Evolutionary conservation across 2,113 vertebrate species (phyloP).

Genomic region (Phrynosoma platyrhinos): DNA sequence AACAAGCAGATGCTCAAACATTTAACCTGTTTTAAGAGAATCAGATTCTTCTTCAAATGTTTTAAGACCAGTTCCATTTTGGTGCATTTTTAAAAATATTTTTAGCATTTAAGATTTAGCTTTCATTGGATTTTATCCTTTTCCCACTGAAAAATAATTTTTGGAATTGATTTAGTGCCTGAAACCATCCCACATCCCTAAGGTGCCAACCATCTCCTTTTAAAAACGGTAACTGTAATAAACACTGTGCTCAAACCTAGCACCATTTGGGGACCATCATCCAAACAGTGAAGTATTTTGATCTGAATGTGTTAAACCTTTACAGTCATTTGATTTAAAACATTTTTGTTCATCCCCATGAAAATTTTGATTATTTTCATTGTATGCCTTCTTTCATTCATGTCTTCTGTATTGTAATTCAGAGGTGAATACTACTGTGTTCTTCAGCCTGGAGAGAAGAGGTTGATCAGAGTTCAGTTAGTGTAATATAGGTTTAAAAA

Average conservation of each 20-base stretch:
- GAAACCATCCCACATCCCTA: background rate
- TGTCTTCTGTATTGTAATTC: constrained; percentile 43
- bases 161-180: constrained; percentile 11
- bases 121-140: constrained; percentile 30
- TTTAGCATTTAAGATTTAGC: background rate
- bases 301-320: background rate
- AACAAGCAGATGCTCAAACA: background rate
- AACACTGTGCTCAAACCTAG: background rate
- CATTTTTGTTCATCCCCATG: constrained; percentile 36
- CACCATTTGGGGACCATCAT: constrained; percentile 16
- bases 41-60: constrained; percentile 11
- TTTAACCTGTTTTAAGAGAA: background rate
- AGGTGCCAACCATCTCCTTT: background rate
- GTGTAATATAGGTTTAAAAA: background rate
- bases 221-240: background rate
- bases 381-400: background rate
- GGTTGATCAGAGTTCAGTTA: background rate
- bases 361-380: constrained; percentile 55
- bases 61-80: constrained; percentile 58
- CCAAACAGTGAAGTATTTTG: constrained; percentile 29
- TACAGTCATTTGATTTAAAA: constrained; percentile 49
- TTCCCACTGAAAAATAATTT: constrained; percentile 29
- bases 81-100: constrained; percentile 4
- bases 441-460: constrained; percentile 3
- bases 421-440: constrained; percentile 25